A percentile compares a stretch with the other conserved stretches of the same genome.
These are phyloP conservation scores for Petrocephalus sullivani DNA, from an alignment of 2,797 vertebrate species.

Conservation along the genomic window DNA sequence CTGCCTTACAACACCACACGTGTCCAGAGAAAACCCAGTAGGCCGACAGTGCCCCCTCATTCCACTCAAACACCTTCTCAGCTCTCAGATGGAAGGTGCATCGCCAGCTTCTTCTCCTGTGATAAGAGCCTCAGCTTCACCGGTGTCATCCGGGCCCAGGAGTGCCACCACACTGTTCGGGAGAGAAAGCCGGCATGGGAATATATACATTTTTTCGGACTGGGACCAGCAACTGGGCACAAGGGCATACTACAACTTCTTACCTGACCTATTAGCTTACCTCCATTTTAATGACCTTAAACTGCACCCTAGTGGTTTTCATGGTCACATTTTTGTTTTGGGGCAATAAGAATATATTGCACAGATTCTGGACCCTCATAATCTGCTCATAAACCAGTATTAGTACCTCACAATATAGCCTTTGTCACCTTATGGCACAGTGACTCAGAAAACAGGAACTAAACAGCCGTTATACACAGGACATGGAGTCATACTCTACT, in stretches of 20 bases:
- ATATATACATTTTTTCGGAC: not conserved
- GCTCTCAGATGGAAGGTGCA: slow-evolving; percentile 22
- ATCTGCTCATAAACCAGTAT: not conserved
- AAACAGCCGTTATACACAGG: not conserved
- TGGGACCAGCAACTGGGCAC: not conserved
- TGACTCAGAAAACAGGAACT: not conserved
- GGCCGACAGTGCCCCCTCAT: not conserved
- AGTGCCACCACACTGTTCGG: slow-evolving; percentile 42
- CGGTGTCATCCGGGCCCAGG: slow-evolving; percentile 41
- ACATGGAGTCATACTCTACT: not conserved
- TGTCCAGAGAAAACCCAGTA: not conserved
- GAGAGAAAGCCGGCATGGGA: not conserved
- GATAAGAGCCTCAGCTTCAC: slow-evolving; percentile 34
- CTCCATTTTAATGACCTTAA: not conserved
- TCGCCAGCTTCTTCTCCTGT: slow-evolving; percentile 35
- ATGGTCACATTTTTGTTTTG: not conserved
- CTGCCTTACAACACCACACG: not conserved
- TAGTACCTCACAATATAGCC: not conserved
- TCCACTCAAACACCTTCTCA: not conserved
- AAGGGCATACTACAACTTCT: not conserved
- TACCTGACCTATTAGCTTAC: not conserved
- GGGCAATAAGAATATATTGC: not conserved
- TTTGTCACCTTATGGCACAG: not conserved
- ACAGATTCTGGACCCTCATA: not conserved
- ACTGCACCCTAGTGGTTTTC: not conserved